Base-by-base conservation (phyloP, 2,888 invertebrate genomes). In the Drosophila crucigera region DNA sequence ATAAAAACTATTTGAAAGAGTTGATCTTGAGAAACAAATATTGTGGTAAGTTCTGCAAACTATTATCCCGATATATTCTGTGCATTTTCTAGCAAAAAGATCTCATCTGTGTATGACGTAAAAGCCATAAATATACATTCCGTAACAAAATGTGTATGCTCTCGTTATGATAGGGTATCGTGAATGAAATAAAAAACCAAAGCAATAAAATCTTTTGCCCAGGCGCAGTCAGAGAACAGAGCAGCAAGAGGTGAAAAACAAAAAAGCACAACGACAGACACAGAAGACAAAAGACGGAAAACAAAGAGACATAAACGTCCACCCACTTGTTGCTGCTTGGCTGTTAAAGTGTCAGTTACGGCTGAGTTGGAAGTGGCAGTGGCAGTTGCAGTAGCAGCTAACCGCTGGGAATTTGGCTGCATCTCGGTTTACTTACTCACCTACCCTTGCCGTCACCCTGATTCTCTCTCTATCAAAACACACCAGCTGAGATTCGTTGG, bases 241-340 rank as follows among this genome's bases (percentile, higher is more conserved):
- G 50, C 52, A 53, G 31, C 53, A 53, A 61, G 50, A 62, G 59
- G 43, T 55, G 55, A 31, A 59, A 56, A 30, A 37, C 35, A 37
- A 35, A 37, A 22, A 22, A 28, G 37, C 55, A 37, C 14, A 14
- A 19, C 28, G 28, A n/a, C 11, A 39, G 59, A 41, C 52, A 41
- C 59, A 37, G 37, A 37, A 37, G 62, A 65, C 66, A 50, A 43
- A 41, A 55, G 68, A 60, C 70, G 54, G 73, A 86, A 90, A 78
- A 90, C 84, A 88, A 88, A 84, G 84, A 88, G 86, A 84, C 90
- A 84, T 90, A 88, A 90, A 88, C 78, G 88, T 88, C 88, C 88
- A 85, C 88, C 88, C 90, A 88, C 88, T 88, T 88, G 88, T 83
- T 90, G 88, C 68, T 79, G 72, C 65, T 43, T 58, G 60, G 78